Evolutionary conservation across 2,888 invertebrate genomes (phyloP).

Genomic region (Artemia sp.): DNA sequence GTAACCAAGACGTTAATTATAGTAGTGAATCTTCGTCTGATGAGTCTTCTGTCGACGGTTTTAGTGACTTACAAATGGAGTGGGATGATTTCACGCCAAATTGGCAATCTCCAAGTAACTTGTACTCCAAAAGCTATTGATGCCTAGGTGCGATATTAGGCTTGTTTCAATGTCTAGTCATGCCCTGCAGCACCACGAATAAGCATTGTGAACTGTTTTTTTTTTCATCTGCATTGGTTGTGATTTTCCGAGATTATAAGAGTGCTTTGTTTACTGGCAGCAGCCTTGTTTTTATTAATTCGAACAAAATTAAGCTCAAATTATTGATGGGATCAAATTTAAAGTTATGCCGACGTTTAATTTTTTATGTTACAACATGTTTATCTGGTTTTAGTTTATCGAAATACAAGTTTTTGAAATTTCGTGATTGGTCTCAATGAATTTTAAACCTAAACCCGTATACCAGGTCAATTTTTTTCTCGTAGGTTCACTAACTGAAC

Average conservation of each 20-base stretch:
- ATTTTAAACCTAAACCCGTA: no score
- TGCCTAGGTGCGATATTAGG: slow-evolving; percentile 9
- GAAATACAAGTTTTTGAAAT: no score
- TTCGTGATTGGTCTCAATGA: no score
- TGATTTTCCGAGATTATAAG: slow-evolving; percentile 7
- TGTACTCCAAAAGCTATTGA: background rate
- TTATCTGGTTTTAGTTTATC: background rate
- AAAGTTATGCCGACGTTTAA: background rate
- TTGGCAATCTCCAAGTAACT: slow-evolving; percentile 1
- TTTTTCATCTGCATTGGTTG: background rate
- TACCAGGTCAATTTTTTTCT: no score
- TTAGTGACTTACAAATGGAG: slow-evolving; percentile 29
- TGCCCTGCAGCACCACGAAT: background rate
- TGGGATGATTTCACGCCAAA: slow-evolving; percentile 36
- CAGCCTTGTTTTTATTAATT: slow-evolving; percentile 5
- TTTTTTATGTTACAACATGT: background rate
- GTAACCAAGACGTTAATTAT: slow-evolving; percentile 39
- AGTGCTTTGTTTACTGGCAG: background rate
- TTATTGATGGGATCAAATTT: slow-evolving; percentile 12
- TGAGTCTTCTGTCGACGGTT: slow-evolving; percentile 22
- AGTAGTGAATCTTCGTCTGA: slow-evolving; percentile 33
- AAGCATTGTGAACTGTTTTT: background rate
- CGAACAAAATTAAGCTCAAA: slow-evolving; percentile 2
- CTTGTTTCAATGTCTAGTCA: background rate
- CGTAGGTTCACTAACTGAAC: no score